Percentiles rank a stretch among this genome's conserved stretches.
phyloP scores from a whole-genome alignment of 2,797 vertebrate species.

The Pristis pectinata region DNA sequence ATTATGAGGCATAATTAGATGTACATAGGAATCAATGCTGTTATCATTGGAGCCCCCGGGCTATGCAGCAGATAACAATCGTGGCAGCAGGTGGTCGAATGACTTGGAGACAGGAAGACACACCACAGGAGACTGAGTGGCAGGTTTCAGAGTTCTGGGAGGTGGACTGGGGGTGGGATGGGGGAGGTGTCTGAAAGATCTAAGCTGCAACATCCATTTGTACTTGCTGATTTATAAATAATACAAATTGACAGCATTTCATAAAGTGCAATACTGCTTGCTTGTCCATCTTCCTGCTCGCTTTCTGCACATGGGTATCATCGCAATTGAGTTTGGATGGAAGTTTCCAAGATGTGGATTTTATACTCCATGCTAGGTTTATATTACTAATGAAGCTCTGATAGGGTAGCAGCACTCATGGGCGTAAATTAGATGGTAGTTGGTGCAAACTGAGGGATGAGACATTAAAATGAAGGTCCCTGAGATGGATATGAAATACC shows the following conservation, averaged over 20 bases:
- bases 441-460: neutral
- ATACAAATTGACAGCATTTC: conserved; percentile 52
- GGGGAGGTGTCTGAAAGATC: conserved; percentile 56
- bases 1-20: conserved; percentile 99
- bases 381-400: neutral
- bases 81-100: conserved; percentile 76
- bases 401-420: neutral
- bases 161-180: conserved; percentile 44
- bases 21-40: conserved; percentile 99
- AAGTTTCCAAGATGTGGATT: neutral
- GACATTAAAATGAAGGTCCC: neutral
- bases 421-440: neutral
- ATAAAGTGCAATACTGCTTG: neutral
- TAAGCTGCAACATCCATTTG: conserved; percentile 75
- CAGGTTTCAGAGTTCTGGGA: conserved; percentile 77
- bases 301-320: neutral
- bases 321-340: neutral
- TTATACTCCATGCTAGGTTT: neutral
- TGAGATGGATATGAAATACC: neutral
- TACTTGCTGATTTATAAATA: conserved; percentile 81
- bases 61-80: conserved; percentile 76
- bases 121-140: conserved; percentile 75
- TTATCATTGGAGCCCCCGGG: conserved; percentile 91
- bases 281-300: neutral
- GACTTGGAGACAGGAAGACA: conserved; percentile 77